These are phyloP conservation scores for Phymatocera aterrima DNA, from an alignment of 2,888 invertebrate genomes.

Conservation along the genomic window DNA sequence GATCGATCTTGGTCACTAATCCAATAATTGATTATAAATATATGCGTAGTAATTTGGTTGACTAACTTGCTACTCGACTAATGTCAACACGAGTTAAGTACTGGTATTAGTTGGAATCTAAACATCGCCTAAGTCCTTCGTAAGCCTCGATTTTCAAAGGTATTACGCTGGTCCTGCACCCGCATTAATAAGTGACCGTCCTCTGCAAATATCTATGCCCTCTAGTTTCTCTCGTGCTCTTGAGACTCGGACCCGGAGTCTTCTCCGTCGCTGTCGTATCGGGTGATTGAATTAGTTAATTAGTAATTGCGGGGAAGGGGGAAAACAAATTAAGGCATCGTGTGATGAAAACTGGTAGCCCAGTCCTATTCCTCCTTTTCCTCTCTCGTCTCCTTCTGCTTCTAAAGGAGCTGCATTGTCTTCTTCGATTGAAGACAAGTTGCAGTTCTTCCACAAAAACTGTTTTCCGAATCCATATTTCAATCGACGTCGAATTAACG, in stretches of 20 bases:
- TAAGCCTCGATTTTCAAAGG: constrained; percentile 61
- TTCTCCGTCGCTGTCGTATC: background rate
- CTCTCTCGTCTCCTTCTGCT: too few relatives aligned
- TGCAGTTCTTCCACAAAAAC: background rate
- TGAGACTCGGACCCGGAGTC: constrained; percentile 25
- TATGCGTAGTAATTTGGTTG: constrained; percentile 40
- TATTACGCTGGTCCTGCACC: constrained; percentile 63
- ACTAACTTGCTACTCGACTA: constrained; percentile 46
- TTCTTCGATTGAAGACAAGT: background rate
- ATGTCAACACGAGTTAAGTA: constrained; percentile 44
- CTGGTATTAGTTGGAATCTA: constrained; percentile 63
- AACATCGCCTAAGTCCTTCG: constrained; percentile 65
- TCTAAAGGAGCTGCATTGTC: too few relatives aligned
- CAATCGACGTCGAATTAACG: background rate
- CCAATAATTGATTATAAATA: constrained; percentile 30
- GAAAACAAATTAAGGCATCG: background rate
- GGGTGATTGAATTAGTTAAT: background rate
- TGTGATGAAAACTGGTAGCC: background rate
- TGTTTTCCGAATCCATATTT: background rate
- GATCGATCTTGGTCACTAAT: background rate
- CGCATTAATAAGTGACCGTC: constrained; percentile 72
- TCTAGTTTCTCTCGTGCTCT: background rate
- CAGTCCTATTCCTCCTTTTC: too few relatives aligned
- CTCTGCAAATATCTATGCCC: constrained; percentile 52
- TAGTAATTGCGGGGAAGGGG: background rate